These are phyloP conservation scores for Salvelinus fontinalis DNA, from an alignment of 2,113 vertebrate species.

Conservation along the genomic window DNA sequence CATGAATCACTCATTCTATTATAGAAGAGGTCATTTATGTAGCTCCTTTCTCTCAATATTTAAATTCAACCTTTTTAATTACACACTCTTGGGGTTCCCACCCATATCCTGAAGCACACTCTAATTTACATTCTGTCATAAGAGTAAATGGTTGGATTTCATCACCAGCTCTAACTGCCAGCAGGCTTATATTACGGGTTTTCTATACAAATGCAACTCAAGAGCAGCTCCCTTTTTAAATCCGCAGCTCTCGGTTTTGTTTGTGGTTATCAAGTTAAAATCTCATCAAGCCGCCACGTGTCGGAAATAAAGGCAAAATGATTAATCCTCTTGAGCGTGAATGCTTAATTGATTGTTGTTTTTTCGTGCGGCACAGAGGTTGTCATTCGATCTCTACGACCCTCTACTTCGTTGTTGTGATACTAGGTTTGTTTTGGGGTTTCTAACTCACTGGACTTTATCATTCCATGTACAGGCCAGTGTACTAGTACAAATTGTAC, in stretches of 20 bases:
- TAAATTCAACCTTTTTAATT: conserved; percentile 70
- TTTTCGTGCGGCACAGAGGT: neutral
- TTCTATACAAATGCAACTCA: conserved; percentile 24
- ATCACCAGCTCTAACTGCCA: conserved; percentile 16
- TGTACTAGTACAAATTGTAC: neutral
- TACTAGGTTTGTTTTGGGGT: neutral
- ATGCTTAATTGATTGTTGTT: conserved; percentile 3
- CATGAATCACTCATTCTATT: conserved; percentile 55
- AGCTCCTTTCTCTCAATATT: conserved; percentile 46
- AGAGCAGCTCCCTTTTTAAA: conserved; percentile 20
- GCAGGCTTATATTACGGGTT: neutral
- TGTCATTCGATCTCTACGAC: neutral
- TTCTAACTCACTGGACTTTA: neutral
- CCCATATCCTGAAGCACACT: conserved; percentile 46
- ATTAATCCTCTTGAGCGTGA: conserved; percentile 5
- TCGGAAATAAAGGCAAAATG: conserved; percentile 11
- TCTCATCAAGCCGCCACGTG: conserved; percentile 39
- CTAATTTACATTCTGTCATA: conserved; percentile 55
- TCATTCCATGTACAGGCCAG: neutral
- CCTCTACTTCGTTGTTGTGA: neutral
- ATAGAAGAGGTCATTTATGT: conserved; percentile 53
- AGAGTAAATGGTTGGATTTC: conserved; percentile 51
- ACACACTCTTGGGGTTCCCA: conserved; percentile 45
- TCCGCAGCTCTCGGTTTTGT: neutral
- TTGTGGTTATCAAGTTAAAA: conserved; percentile 42